Evolutionary conservation across 2,113 vertebrate species (phyloP), one percentile per base, ranked within the genome.

Genomic region (Thalassarche chlororhynchos): DNA sequence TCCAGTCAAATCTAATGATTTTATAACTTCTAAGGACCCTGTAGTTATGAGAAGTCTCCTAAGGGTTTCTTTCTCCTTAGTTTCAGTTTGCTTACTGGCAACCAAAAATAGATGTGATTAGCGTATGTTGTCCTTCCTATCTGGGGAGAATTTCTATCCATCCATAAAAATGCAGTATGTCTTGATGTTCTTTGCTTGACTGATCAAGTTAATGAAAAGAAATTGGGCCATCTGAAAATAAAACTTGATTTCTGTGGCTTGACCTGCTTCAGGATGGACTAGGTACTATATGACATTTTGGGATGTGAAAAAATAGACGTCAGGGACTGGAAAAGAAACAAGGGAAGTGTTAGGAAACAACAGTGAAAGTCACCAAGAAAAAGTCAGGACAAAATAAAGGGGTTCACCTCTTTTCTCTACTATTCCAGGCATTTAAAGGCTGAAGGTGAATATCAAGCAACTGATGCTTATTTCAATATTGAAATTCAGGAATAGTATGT

Each of bases 151-250:
- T 85, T 84, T 84, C 66, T 80, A 75, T 40, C 57, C 69, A 93
- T 23, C 91, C 89, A 79, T 68, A 91, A 64, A 94, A 95, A 87
- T 58, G n/a, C 83, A 92, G 0, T 47, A 83, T 57, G 90, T 66
- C 58, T 69, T 62, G 34, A 58, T 72, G 74, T n/a, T 93, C 44
- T 85, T 55, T 79, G 55, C 76, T 87, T 82, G 65, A 91, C 74
- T 44, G 66, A 93, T 54, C 74, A 95, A 85, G 49, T 85, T 79
- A 95, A 76, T 72, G 34, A 85, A 94, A 81, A 95, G n/a, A 89
- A 96, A 94, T 20, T 28, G 55, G 95, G 40, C 34, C 70, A 84
- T 44, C 32, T 94, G 89, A 97, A 97, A 95, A 94, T 36, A 79
- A 93, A 91, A 87, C 28, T n/a, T 44, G 25, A 83, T 70, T 91